Evolutionary conservation across 2,888 invertebrate genomes (phyloP), one percentile per base, ranked within the genome.

Genomic region (Himalopsyche kuldschensis): DNA sequence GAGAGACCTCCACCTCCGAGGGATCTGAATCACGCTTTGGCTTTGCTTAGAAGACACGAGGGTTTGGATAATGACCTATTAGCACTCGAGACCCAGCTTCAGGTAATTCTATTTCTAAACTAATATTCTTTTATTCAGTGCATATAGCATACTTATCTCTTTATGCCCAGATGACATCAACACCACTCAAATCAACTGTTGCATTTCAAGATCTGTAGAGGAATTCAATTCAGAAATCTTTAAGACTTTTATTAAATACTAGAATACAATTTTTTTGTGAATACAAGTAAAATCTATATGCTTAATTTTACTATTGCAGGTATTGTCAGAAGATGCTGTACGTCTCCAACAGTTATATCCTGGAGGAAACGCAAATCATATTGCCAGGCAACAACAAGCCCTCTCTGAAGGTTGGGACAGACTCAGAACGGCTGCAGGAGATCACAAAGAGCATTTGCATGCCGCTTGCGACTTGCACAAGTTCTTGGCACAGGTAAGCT

Each of bases 1-100:
- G 95, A 95, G 0, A 96, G 96, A 86, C 90, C 95, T 20, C 95
- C 95, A 87, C 84, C 92, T 87, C 95, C 95, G 8, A 92, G 96
- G 78, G 98, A 98, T 90, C 92, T 97, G 81, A 96, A 97, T 87
- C 96, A 97, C 0, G 97, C 97, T 5, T 91, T 97, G 85, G 94
- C 95, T 0, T 92, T 98, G 84, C 92, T 96, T 63, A 92, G 98
- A 80, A 95, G 96, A 87, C 99, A 99, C 88, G 98, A 98, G 90
- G 95, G 96, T 0, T 96, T 97, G 87, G 98, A 98, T 90, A 98
- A 97, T 89, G 99, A 99, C 89, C 90, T 99, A 83, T 95, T 96
- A 0, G 97, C 98, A 0, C 91, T 99, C 24, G 98, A 99, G 88
- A 98, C 97, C 0, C 98, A 97, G 89, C 91, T 97, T 47, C 96